Percentiles rank a stretch among this genome's conserved stretches.
phyloP scores from a whole-genome alignment of 2,113 vertebrate genomes.

The Paraplagusia blochii region DNA sequence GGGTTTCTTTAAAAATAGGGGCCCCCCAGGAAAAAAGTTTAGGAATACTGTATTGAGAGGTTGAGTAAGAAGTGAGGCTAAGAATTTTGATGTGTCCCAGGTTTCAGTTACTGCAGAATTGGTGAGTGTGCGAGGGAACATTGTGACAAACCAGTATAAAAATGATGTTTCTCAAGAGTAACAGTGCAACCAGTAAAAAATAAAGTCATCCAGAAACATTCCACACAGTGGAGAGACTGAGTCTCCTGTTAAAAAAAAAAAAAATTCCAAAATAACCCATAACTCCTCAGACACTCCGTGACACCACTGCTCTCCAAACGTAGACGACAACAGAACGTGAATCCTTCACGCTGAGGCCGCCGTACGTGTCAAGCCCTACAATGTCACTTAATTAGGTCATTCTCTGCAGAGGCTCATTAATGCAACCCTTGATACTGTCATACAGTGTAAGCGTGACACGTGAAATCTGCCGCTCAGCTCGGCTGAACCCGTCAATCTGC shows the following conservation, averaged over 20 bases:
- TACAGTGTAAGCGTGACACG: constrained; percentile 8
- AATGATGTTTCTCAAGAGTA: not conserved
- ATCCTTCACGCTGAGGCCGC: constrained; percentile 25
- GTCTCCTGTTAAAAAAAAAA: not conserved
- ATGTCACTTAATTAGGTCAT: constrained; percentile 59
- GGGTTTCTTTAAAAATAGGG: too few species aligned
- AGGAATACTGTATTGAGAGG: too few species aligned
- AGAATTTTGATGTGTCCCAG: constrained; percentile 20
- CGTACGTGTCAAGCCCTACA: constrained; percentile 27
- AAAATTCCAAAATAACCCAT: not conserved
- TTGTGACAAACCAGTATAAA: not conserved
- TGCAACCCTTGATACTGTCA: constrained; percentile 24
- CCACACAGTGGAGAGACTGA: too few species aligned
- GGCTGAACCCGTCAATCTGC: not conserved
- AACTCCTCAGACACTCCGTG: constrained; percentile 3
- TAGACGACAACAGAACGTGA: constrained; percentile 18
- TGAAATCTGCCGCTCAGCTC: not conserved
- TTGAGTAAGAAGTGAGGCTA: constrained; percentile 22
- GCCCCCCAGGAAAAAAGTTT: too few species aligned
- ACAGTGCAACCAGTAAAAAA: not conserved
- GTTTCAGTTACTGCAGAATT: constrained; percentile 22
- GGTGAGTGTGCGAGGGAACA: constrained; percentile 8
- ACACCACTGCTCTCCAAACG: not conserved
- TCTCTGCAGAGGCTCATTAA: constrained; percentile 48
- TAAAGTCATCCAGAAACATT: not conserved